phyloP scores from a whole-genome alignment of 2,888 invertebrate species.

The Aethes cnicana region DNA sequence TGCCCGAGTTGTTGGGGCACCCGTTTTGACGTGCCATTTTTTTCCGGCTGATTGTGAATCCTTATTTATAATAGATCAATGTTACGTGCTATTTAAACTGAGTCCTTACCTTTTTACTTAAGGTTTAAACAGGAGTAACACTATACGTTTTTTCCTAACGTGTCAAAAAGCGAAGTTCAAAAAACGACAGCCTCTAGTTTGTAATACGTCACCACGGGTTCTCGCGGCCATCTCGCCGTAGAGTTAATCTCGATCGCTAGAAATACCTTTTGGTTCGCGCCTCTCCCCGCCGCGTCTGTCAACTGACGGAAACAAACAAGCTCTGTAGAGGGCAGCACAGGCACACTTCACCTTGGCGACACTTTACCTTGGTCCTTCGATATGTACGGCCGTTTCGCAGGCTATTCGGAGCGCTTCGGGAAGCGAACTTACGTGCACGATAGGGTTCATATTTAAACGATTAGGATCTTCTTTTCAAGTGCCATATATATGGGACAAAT shows the following conservation, averaged over 20 bases:
- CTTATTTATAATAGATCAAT: too few species aligned
- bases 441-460: not conserved
- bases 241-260: not conserved
- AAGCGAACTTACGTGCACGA: not conserved
- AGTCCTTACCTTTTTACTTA: too few species aligned
- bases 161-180: too few species aligned
- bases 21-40: too few species aligned
- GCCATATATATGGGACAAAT: too few species aligned
- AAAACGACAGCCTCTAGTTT: not conserved
- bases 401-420: conserved; percentile 9
- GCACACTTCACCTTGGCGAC: not conserved
- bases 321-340: not conserved
- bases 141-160: too few species aligned
- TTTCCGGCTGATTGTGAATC: too few species aligned
- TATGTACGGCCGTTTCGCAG: conserved; percentile 30
- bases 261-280: not conserved
- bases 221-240: not conserved
- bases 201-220: conserved; percentile 6
- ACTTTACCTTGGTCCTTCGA: conserved; percentile 15
- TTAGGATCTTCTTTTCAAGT: too few species aligned
- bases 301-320: conserved; percentile 24
- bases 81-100: too few species aligned
- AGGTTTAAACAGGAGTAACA: too few species aligned
- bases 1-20: too few species aligned
- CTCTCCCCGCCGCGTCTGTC: not conserved